phyloP scores from a whole-genome alignment of 2,113 vertebrate species.

The Typhlomys cinereus region DNA sequence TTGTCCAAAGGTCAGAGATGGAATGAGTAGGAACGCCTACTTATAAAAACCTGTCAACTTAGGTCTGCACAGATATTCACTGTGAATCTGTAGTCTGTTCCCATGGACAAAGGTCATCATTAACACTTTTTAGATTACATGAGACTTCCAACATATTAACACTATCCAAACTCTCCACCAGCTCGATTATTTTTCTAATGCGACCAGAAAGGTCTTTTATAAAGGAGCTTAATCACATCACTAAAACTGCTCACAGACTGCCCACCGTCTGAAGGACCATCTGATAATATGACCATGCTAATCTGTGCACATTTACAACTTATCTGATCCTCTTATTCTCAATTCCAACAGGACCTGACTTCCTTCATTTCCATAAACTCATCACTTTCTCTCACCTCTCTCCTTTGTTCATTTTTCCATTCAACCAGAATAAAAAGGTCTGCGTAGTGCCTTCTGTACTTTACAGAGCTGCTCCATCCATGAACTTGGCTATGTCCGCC shows the following conservation, averaged over 20 bases:
- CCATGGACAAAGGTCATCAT: background rate
- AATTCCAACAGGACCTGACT: background rate
- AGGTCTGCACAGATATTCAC: rapidly evolving
- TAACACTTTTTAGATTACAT: background rate
- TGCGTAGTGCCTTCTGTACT: too few relatives aligned
- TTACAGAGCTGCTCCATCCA: too few relatives aligned
- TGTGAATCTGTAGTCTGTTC: background rate
- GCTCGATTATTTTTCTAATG: background rate
- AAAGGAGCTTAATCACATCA: background rate
- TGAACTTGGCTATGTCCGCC: too few relatives aligned
- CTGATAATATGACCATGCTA: background rate
- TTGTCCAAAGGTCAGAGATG: background rate
- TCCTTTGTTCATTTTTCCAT: background rate
- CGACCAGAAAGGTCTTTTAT: background rate
- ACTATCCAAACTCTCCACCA: background rate
- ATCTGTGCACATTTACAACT: background rate
- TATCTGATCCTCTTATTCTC: background rate
- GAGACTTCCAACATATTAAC: background rate
- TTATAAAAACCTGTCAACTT: background rate
- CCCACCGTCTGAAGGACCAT: background rate
- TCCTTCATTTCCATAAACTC: background rate
- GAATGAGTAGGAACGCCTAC: background rate
- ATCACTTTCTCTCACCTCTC: background rate
- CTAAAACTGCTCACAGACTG: background rate
- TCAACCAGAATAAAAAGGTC: background rate